A percentile compares a stretch with the other conserved stretches of the same genome.
These are phyloP conservation scores for Netelia inedita DNA, from an alignment of 2,888 invertebrate species.

Conservation along the genomic window DNA sequence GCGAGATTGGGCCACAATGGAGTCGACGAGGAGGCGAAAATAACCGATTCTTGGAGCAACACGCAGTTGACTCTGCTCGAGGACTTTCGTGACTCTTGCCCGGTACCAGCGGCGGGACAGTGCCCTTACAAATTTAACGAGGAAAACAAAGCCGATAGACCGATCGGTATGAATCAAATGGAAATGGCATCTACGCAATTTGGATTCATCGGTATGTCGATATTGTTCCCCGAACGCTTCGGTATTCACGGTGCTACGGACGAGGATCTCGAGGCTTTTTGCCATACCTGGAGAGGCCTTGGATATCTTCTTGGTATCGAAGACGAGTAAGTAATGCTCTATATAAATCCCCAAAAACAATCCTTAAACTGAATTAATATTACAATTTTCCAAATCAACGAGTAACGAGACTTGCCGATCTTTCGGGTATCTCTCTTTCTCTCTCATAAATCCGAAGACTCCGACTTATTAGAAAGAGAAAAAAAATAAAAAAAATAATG, in stretches of 20 bases:
- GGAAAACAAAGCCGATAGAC: neutral
- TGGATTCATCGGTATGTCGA: slow-evolving; percentile 85
- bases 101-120: slow-evolving; percentile 70
- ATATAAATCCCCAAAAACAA: no score
- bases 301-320: slow-evolving; percentile 86
- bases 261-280: slow-evolving; percentile 86
- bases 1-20: slow-evolving; percentile 68
- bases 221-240: slow-evolving; percentile 85
- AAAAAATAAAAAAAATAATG: no score
- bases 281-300: slow-evolving; percentile 86
- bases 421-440: no score
- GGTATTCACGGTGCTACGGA: slow-evolving; percentile 82
- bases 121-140: slow-evolving; percentile 70
- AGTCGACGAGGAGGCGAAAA: slow-evolving; percentile 65
- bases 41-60: slow-evolving; percentile 74
- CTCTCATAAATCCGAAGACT: no score
- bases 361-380: no score
- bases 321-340: slow-evolving; percentile 76
- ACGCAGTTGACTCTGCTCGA: slow-evolving; percentile 61
- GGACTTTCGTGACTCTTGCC: slow-evolving; percentile 75
- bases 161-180: slow-evolving; percentile 84
- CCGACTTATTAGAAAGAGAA: no score
- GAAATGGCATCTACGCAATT: slow-evolving; percentile 87
- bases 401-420: no score
- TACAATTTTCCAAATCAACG: no score